Evolutionary conservation across 1,140 invertebrate species (phyloP), one percentile per base, ranked within the genome.

Genomic region (Procambarus virginalis): DNA sequence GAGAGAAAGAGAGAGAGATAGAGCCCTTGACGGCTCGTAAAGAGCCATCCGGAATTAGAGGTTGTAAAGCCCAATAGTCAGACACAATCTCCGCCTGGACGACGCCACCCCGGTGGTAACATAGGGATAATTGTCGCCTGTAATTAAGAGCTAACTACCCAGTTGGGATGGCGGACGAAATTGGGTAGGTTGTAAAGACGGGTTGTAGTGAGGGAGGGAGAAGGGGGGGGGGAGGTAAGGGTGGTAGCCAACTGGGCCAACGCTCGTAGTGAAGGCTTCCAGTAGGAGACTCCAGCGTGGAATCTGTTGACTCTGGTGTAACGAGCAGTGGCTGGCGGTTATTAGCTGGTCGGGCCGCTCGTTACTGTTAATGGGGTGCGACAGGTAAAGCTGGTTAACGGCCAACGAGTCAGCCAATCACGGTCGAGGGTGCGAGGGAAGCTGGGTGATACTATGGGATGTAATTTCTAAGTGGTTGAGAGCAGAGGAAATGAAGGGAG

Each of bases 371-470:
- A 73, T 73, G 68, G 68, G 5, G n/a, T 22, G 4, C 68, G 68
- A 73, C 68, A 73, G 68, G 68, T 73, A 73, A 34, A 73, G 68
- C 68, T 73, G 68, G 68, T 73, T 73, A 73, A 73, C 68, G 68
- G 17, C 10, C 2, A 22, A 4, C 5, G 68, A 73, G 68, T 73
- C n/a, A 5, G 34, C 68, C 68, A 34, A 73, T 64, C 60, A 14
- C 60, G 20, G 60, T 14, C 20, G 14, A 17, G 9, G 60, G 17
- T 14, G 14, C 12, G 5, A 64, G 60, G 14, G 60, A 64, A 4
- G 60, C 3, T 14, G 60, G 60, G 60, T 3, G 60, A 14, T 10
- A 20, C 2, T 2, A 64, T 10, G 60, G 60, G 14, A 12, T 0
- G 51, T n/a, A n/a, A n/a, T n/a, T n/a, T n/a, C n/a, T n/a, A n/a